A percentile compares a stretch with the other conserved stretches of the same genome.
phyloP scores from a whole-genome alignment of 2,797 vertebrate genomes.

The Crax fasciolata region DNA sequence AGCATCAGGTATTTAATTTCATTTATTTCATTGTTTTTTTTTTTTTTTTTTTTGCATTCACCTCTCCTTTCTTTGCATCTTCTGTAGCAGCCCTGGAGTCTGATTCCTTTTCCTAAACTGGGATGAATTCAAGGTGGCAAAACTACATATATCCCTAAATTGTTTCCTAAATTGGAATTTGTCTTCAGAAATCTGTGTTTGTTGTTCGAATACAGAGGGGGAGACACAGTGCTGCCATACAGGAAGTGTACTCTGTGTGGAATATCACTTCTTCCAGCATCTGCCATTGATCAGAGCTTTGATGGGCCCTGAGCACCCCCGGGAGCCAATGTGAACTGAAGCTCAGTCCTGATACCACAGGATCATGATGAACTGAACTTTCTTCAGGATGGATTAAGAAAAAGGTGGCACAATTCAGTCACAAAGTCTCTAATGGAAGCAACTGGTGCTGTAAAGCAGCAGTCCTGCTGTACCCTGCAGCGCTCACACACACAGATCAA shows the following conservation, averaged over 20 bases:
- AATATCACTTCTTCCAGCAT: background rate
- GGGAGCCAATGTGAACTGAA: background rate
- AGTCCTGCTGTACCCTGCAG: background rate
- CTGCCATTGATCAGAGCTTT: background rate
- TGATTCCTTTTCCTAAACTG: background rate
- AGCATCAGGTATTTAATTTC: background rate
- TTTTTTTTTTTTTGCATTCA: background rate
- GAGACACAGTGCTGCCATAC: background rate
- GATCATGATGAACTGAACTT: background rate
- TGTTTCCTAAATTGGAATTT: background rate
- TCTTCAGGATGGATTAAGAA: rapidly evolving
- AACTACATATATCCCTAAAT: background rate
- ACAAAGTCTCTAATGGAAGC: background rate
- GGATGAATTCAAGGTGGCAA: background rate
- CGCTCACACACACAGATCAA: rapidly evolving
- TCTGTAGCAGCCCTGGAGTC: background rate
- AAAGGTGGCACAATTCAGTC: background rate
- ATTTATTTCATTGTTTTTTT: background rate
- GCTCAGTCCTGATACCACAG: background rate
- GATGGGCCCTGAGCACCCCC: background rate
- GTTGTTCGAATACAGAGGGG: background rate
- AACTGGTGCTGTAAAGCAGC: background rate
- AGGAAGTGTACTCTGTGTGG: rapidly evolving
- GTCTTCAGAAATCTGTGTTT: background rate
- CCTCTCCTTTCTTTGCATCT: background rate